Base-by-base conservation (phyloP, 1,140 invertebrate genomes). In the Penaeus japonicus region DNA sequence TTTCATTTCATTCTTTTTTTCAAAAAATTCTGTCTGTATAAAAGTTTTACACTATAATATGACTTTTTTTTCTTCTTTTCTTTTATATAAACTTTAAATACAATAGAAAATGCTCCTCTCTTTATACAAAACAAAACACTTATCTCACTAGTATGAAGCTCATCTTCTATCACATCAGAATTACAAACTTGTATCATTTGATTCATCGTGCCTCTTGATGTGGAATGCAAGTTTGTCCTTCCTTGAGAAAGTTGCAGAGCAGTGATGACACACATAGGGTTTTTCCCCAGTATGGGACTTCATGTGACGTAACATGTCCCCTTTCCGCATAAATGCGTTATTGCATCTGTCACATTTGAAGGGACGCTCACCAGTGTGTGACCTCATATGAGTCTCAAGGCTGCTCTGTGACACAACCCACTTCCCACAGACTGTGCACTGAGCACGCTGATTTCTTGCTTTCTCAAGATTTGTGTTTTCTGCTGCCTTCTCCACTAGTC, bases 351-450 rank as follows among this genome's bases (percentile, higher is more conserved):
- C 95, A 92, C 97, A 98, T 87, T 96, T 95, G 2, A 98, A 92
- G 3, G 97, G 97, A 92, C 98, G 98, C 91, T 97, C 97, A 0
- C 97, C 97, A 0, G 95, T 95, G 89, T 95, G 95, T 0, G 94
- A 95, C 24, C 92, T 86, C n/a, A 98, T 96, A 92, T 98, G 97
- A 89, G 98, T 98, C 93, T 98, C 98, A 0, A 98, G 93, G 1
- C 97, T 97, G 91, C 98, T 98, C 91, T 97, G 97, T 55, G 97
- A 94, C 0, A 97, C 97, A 91, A 98, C 98, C 15, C 96, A 93
- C 92, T 98, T 98, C 2, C 96, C 96, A 92, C 97, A 98, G 92
- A 96, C 97, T 7, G 96, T 93, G 91, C 97, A 98, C 17, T 65
- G 32, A 17, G 57, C 57, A 12, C 57, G 27, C 32, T 83, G 81